Evolutionary conservation across 2,888 invertebrate species (phyloP).

Genomic region (Uropetala carovei): DNA sequence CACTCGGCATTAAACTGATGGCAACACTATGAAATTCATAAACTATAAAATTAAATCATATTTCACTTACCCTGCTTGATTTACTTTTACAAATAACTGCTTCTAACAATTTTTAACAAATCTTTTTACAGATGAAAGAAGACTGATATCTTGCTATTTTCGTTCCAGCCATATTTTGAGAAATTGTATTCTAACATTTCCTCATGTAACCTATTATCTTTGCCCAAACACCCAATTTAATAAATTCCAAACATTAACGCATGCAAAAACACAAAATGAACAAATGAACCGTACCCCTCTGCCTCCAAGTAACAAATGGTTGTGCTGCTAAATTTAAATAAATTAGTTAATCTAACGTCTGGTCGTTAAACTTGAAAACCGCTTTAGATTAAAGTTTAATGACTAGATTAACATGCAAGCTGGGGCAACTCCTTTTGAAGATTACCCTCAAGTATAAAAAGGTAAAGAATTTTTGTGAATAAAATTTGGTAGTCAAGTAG

Average conservation of each 20-base stretch:
- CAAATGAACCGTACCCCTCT: constrained; percentile 71
- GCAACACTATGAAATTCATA: constrained; percentile 42
- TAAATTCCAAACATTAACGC: constrained; percentile 63
- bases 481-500: constrained; percentile 67
- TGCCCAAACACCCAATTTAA: constrained; percentile 58
- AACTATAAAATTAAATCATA: constrained; percentile 54
- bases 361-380: constrained; percentile 66
- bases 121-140: constrained; percentile 66
- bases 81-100: constrained; percentile 46
- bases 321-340: constrained; percentile 68
- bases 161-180: constrained; percentile 58
- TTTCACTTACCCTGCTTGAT: constrained; percentile 55
- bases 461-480: constrained; percentile 68
- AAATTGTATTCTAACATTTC: constrained; percentile 51
- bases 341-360: constrained; percentile 67
- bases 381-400: constrained; percentile 64
- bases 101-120: constrained; percentile 63
- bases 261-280: constrained; percentile 66
- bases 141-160: constrained; percentile 65
- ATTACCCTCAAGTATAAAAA: constrained; percentile 67
- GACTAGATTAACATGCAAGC: constrained; percentile 68
- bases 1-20: constrained; percentile 53
- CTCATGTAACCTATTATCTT: constrained; percentile 51
- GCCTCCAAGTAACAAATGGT: constrained; percentile 74
- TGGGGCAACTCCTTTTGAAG: constrained; percentile 68